Evolutionary conservation across 2,888 invertebrate genomes (phyloP).

Genomic region (Hirtodrosophila alboralis): DNA sequence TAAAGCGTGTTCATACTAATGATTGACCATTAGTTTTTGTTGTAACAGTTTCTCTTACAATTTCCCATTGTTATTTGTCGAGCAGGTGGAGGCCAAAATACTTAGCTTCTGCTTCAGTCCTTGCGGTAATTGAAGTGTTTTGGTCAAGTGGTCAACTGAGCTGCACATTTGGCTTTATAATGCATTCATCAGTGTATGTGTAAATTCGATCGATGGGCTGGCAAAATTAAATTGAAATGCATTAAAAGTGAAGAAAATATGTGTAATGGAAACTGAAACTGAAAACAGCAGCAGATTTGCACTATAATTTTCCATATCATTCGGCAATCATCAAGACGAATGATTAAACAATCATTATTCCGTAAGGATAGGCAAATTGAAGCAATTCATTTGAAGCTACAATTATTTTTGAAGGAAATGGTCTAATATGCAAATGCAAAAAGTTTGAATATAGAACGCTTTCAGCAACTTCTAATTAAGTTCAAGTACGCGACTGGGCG

Average conservation of each 20-base stretch:
- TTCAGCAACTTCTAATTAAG: conserved; percentile 15
- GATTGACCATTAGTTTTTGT: conserved; percentile 57
- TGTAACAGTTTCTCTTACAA: conserved; percentile 38
- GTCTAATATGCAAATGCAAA: conserved; percentile 21
- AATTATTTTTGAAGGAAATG: background rate
- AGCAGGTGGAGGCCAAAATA: background rate
- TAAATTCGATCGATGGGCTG: background rate
- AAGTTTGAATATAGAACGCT: background rate
- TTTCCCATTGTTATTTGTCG: conserved; percentile 37
- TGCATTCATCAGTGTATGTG: background rate
- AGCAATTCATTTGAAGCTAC: background rate
- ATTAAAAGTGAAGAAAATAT: too few relatives aligned
- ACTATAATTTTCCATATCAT: background rate
- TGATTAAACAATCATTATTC: conserved; percentile 4
- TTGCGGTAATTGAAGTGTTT: conserved; percentile 40
- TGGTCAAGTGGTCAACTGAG: conserved; percentile 19
- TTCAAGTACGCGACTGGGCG: conserved; percentile 1
- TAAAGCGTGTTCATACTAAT: conserved; percentile 56
- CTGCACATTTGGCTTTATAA: background rate
- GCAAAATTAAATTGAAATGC: conserved; percentile 18
- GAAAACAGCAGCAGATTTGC: background rate
- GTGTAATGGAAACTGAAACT: too few relatives aligned
- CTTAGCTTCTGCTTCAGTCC: conserved; percentile 2
- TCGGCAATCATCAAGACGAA: background rate
- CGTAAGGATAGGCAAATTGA: too few relatives aligned